phyloP scores from a whole-genome alignment of 2,797 vertebrate species.

The Aerospiza tachiro region DNA sequence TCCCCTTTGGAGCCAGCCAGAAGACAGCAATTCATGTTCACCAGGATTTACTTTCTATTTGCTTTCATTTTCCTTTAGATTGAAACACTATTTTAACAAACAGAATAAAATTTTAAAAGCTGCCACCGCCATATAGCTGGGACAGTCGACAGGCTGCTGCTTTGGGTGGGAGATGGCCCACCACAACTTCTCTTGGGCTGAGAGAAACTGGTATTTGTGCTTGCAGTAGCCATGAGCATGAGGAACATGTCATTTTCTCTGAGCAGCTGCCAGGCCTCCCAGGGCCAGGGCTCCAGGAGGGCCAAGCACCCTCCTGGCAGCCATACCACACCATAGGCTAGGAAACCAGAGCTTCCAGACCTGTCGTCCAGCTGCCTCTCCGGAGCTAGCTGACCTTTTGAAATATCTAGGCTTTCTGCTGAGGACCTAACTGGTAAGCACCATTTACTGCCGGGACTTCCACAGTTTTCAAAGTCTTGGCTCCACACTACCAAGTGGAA shows the following conservation, averaged over 20 bases:
- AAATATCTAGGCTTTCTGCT: neutral
- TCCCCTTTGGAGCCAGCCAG: neutral
- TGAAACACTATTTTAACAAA: neutral
- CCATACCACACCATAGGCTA: accelerated
- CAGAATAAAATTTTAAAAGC: neutral
- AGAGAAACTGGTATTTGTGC: neutral
- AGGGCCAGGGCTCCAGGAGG: neutral
- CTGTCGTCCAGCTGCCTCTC: neutral
- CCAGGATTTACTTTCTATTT: slow-evolving; percentile 15
- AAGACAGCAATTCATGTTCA: neutral
- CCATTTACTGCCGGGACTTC: neutral
- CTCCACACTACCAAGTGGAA: neutral
- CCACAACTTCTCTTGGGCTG: neutral
- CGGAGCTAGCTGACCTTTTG: neutral
- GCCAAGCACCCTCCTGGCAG: neutral
- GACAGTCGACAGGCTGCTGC: neutral
- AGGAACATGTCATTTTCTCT: neutral
- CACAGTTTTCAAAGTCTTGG: neutral
- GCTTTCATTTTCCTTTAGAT: neutral
- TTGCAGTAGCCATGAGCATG: neutral
- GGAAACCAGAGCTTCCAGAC: neutral
- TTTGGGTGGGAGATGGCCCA: neutral
- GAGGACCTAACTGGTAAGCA: neutral
- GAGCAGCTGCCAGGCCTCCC: neutral
- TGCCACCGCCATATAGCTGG: neutral